A percentile compares a stretch with the other conserved stretches of the same genome.
phyloP scores from a whole-genome alignment of 2,113 vertebrate species.

The Oreochromis tanganicae region DNA sequence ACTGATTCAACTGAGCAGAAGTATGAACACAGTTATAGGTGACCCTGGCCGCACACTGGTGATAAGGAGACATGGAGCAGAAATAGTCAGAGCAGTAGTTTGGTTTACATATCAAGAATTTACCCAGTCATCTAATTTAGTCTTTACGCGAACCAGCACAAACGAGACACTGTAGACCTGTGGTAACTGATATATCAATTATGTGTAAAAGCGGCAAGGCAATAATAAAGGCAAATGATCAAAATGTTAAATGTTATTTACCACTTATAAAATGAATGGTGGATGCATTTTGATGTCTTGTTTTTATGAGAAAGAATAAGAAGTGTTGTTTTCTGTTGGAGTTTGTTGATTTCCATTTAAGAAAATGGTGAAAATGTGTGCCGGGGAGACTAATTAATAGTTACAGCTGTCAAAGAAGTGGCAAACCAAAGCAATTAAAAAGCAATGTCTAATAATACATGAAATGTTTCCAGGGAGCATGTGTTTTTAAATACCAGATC shows the following conservation, averaged over 20 bases:
- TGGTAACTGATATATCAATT: neutral
- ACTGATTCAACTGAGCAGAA: neutral
- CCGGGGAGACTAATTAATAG: neutral
- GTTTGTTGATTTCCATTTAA: neutral
- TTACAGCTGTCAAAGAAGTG: neutral
- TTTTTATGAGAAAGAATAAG: neutral
- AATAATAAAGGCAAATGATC: neutral
- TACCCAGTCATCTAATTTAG: neutral
- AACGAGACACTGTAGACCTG: neutral
- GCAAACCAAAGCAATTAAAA: neutral
- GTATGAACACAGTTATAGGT: neutral
- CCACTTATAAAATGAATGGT: neutral
- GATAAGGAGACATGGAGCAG: neutral
- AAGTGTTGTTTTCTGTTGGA: neutral
- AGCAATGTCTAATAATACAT: neutral
- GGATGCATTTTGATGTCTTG: neutral
- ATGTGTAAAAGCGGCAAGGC: neutral
- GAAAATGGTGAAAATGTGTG: neutral
- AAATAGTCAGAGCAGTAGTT: neutral
- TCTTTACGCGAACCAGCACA: neutral
- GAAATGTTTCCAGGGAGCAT: neutral
- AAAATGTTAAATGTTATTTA: neutral
- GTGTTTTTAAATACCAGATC: neutral
- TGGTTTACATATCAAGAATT: accelerated
- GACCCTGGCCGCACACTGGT: neutral